Evolutionary conservation across 37 sponge, comb jelly and placozoan genomes (phyloP), one percentile per base, ranked within the genome.

Genomic region (Ianthella basta): DNA sequence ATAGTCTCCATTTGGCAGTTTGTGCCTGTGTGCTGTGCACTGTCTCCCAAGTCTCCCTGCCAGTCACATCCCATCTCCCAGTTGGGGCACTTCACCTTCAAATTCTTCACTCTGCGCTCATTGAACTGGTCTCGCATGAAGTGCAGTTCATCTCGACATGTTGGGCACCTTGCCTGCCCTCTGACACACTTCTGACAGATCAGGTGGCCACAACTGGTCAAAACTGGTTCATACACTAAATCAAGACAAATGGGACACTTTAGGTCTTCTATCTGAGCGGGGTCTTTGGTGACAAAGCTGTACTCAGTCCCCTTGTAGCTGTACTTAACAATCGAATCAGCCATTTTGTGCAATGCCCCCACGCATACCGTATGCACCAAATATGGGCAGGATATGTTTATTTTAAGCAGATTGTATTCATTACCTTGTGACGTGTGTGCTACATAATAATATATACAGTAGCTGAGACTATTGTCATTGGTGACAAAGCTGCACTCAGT

Each of bases 41-140:
- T 21, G 30, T 72, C 73, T 72, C 73, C 73, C 73, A 72, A 34
- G 73, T 72, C 40, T 33, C 73, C 73, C 40, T 72, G 38, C 73
- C 73, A 72, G 21, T 33, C 40, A 37, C 73, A 72, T 15, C 73
- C 73, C 16, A 19, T 30, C 8, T 12, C 10, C 16, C 20, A 38
- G 36, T 72, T 33, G 39, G 73, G 37, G 19, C 73, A 72, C 73
- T 32, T 33, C 73, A 72, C 73, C 39, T 33, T 72, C 20, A 72
- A 37, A 19, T 23, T 30, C 73, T 37, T 72, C 13, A 72, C 14
- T 19, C 19, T 8, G 16, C 39, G 32, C 35, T 12, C 19, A 38
- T 20, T 32, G 8, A 37, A 20, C 12, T 10, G 12, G 14, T 72
- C 73, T 10, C 6, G 8, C 16, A 40, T 20, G 40, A 72, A 15